A percentile compares a stretch with the other conserved stretches of the same genome.
phyloP scores from a whole-genome alignment of 2,888 invertebrate genomes.

The Dryobota labecula region DNA sequence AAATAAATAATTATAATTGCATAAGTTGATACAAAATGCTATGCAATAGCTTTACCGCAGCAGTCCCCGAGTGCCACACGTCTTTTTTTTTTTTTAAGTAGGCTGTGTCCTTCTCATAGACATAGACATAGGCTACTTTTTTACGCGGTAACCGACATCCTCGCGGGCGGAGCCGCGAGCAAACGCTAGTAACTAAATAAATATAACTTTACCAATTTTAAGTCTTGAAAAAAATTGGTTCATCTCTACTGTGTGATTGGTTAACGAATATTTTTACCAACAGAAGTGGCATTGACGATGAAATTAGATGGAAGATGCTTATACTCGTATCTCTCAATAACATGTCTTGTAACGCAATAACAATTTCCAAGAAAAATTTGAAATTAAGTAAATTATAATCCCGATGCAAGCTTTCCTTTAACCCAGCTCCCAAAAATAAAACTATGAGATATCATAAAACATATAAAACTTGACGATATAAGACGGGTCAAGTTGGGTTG shows the following conservation, averaged over 20 bases:
- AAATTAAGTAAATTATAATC: neutral
- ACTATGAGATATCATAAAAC: slow-evolving; percentile 70
- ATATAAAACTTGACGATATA: slow-evolving; percentile 71
- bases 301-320: neutral
- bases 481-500: slow-evolving; percentile 65
- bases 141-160: too few species aligned
- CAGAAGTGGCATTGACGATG: neutral
- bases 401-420: slow-evolving; percentile 26
- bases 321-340: neutral
- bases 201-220: neutral
- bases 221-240: neutral
- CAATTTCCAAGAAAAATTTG: neutral
- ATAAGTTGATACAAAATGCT: too few species aligned
- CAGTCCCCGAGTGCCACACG: too few species aligned
- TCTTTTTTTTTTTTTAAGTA: too few species aligned
- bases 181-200: too few species aligned
- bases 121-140: too few species aligned
- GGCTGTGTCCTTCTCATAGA: too few species aligned
- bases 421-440: slow-evolving; percentile 63
- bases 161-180: too few species aligned
- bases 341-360: neutral
- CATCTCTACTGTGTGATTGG: neutral
- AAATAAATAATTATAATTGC: too few species aligned
- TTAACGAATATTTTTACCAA: neutral
- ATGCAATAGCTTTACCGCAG: too few species aligned